Evolutionary conservation across 2,888 invertebrate species (phyloP).

Genomic region (Agrotis clavis): DNA sequence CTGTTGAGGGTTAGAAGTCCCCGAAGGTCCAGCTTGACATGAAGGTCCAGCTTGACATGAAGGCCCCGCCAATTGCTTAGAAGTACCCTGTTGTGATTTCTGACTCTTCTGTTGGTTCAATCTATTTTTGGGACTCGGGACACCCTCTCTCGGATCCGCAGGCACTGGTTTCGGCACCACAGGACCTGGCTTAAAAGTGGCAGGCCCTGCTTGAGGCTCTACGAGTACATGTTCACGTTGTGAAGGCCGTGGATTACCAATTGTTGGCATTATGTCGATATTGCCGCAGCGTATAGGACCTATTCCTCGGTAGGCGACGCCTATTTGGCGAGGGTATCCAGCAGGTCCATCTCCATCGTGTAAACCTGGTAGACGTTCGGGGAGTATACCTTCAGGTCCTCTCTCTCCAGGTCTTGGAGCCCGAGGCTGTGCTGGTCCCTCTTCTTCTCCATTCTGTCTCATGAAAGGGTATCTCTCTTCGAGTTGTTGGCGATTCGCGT

Average conservation of each 20-base stretch:
- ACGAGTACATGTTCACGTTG: background rate
- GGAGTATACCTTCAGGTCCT: background rate
- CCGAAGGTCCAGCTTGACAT: too few species aligned
- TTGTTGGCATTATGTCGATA: conserved; percentile 14
- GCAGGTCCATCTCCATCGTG: too few species aligned
- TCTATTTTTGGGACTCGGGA: too few species aligned
- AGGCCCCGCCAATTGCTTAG: background rate
- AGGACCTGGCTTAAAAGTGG: background rate
- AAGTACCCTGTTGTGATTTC: background rate
- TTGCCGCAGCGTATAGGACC: background rate
- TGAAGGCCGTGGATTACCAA: background rate
- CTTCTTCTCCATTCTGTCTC: background rate
- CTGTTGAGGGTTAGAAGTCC: background rate
- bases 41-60: background rate
- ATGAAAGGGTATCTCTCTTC: conserved; percentile 14
- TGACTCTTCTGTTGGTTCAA: too few species aligned
- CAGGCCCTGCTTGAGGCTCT: background rate
- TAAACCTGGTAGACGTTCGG: background rate
- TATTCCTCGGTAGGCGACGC: background rate
- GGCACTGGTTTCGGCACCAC: background rate
- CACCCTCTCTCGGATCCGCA: background rate
- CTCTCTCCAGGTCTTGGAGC: background rate
- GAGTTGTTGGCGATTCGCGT: background rate
- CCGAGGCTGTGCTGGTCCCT: background rate
- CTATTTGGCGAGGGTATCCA: too few species aligned